These are phyloP conservation scores for Aurelia sp. DNA, from an alignment of 30 jellyfish, hydroid and myxozoan species.

Conservation along the genomic window DNA sequence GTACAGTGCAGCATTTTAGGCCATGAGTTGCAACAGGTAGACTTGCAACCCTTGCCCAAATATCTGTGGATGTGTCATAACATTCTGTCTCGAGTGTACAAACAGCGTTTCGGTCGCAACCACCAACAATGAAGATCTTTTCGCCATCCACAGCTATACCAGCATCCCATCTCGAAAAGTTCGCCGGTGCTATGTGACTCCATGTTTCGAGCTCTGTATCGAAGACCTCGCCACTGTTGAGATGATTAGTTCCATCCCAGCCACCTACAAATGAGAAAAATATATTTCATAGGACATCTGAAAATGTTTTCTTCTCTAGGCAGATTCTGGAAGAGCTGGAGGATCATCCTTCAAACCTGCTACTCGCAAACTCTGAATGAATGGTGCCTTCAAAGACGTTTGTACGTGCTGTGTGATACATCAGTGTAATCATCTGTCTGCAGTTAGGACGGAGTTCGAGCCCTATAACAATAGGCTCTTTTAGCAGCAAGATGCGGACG, in stretches of 20 bases:
- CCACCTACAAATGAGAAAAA: slow-evolving; percentile 70
- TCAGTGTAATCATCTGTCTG: too few species aligned
- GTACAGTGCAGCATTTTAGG: slow-evolving; percentile 89
- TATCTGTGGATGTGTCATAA: slow-evolving; percentile 77
- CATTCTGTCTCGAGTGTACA: slow-evolving; percentile 97
- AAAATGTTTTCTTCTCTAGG: too few species aligned
- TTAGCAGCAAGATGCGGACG: too few species aligned
- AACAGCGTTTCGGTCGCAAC: slow-evolving; percentile 93
- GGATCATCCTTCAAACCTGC: too few species aligned
- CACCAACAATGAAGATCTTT: slow-evolving; percentile 88
- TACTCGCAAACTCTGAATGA: too few species aligned
- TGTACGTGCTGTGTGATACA: too few species aligned
- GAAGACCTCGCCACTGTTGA: slow-evolving; percentile 87
- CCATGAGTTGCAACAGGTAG: slow-evolving; percentile 98
- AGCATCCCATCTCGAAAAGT: slow-evolving; percentile 96
- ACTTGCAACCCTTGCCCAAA: slow-evolving; percentile 86
- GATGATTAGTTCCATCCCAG: slow-evolving; percentile 97
- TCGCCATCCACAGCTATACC: slow-evolving; percentile 94
- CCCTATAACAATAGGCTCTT: too few species aligned
- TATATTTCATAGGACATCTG: too few species aligned
- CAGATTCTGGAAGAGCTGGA: too few species aligned
- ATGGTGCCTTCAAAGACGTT: too few species aligned
- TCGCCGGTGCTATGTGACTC: slow-evolving; percentile 85
- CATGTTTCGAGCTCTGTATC: slow-evolving; percentile 85
- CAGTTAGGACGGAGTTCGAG: too few species aligned